These are phyloP conservation scores for Brachynemurus nebulosus DNA, from an alignment of 2,888 invertebrate species.

Conservation along the genomic window DNA sequence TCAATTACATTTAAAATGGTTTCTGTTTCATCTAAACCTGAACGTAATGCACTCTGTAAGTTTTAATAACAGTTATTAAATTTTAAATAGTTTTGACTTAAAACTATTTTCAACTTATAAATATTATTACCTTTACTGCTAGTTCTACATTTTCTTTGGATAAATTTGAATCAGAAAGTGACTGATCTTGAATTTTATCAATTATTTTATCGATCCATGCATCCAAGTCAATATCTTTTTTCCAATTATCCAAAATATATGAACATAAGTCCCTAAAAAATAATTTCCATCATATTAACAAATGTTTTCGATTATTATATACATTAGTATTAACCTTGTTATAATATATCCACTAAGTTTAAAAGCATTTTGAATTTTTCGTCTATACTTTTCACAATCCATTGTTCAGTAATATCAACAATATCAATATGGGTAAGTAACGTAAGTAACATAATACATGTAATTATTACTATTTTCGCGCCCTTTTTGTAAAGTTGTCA, in stretches of 20 bases:
- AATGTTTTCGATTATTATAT: background rate
- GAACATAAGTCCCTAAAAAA: slow-evolving; percentile 51
- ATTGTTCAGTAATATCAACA: too few relatives aligned
- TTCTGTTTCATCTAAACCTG: slow-evolving; percentile 52
- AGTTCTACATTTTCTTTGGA: slow-evolving; percentile 56
- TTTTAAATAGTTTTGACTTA: slow-evolving; percentile 13
- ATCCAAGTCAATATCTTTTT: slow-evolving; percentile 47
- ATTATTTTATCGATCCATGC: slow-evolving; percentile 62
- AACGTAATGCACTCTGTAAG: slow-evolving; percentile 37
- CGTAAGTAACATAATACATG: too few relatives aligned
- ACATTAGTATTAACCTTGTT: slow-evolving; percentile 34
- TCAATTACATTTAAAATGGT: slow-evolving; percentile 65
- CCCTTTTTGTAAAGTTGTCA: too few relatives aligned
- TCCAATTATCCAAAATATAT: slow-evolving; percentile 57
- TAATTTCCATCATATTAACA: slow-evolving; percentile 9
- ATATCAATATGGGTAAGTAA: too few relatives aligned
- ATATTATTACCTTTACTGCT: slow-evolving; percentile 55
- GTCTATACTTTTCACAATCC: slow-evolving; percentile 34
- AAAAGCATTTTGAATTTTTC: slow-evolving; percentile 50
- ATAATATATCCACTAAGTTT: slow-evolving; percentile 63
- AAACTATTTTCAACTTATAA: slow-evolving; percentile 20
- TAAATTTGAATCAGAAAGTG: slow-evolving; percentile 55
- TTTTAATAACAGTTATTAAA: slow-evolving; percentile 6
- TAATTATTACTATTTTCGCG: too few relatives aligned
- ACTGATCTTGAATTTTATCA: slow-evolving; percentile 64